Conservation (phyloP, 2,113 vertebrate species). For the Phainopepla nitens region DNA sequence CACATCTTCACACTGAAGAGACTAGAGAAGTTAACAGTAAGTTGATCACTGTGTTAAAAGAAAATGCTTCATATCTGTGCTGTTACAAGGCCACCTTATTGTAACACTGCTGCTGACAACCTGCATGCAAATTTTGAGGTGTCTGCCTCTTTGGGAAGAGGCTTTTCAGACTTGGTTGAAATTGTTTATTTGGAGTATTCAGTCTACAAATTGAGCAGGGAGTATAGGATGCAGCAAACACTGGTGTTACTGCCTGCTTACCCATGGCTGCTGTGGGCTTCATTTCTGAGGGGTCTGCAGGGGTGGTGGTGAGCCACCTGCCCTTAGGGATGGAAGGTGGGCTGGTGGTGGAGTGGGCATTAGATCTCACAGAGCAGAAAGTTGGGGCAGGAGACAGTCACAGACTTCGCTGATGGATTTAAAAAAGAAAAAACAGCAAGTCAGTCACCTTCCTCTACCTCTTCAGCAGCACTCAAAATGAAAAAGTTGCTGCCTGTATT, state of each 20-base stretch:
- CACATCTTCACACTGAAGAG: not conserved
- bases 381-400: not conserved
- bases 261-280: not conserved
- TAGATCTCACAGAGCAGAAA: not conserved
- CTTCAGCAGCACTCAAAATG: not conserved
- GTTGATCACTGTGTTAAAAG: not conserved
- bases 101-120: not conserved
- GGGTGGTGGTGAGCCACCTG: not conserved
- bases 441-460: not conserved
- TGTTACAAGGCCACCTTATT: not conserved
- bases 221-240: accelerated
- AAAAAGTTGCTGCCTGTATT: not conserved
- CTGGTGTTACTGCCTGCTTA: not conserved
- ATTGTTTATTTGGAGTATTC: not conserved
- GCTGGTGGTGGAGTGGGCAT: not conserved
- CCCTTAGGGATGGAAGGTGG: too few relatives aligned
- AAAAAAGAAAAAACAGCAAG: not conserved
- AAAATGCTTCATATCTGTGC: not conserved
- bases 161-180: not conserved
- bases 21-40: not conserved
- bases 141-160: not conserved
- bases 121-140: not conserved
- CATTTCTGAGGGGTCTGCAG: not conserved
- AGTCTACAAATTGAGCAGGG: not conserved
- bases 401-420: not conserved